Conservation (phyloP, 1,140 invertebrate species). For the Drosophila sulfurigaster region DNA sequence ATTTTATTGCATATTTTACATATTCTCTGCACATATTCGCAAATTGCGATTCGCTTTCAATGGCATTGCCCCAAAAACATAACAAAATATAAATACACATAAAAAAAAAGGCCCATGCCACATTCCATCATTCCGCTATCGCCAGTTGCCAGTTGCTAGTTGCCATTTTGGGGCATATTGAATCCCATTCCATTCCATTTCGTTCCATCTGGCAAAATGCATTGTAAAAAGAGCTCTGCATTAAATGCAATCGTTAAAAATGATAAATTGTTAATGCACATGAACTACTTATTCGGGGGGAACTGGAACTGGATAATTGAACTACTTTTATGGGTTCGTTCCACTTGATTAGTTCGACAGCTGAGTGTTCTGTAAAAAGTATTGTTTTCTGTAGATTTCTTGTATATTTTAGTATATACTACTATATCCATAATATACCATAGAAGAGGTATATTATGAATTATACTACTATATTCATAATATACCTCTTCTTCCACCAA, state of each 20-base stretch:
- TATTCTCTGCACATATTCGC: slow-evolving; percentile 26
- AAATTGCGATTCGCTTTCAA: slow-evolving; percentile 29
- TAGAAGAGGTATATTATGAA: no score
- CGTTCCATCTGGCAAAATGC: slow-evolving; percentile 53
- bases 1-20: slow-evolving; percentile 65
- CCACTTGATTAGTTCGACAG: background rate
- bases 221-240: slow-evolving; percentile 55
- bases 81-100: background rate
- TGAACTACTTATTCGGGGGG: background rate
- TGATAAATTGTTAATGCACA: slow-evolving; percentile 55
- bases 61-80: slow-evolving; percentile 5
- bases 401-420: no score
- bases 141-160: background rate
- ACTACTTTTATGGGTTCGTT: background rate
- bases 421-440: no score
- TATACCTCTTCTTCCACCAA: no score
- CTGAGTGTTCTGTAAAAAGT: background rate
- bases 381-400: no score
- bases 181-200: slow-evolving; percentile 35
- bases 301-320: slow-evolving; percentile 12
- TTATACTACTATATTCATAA: no score
- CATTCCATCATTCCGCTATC: slow-evolving; percentile 5
- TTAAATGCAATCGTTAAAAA: slow-evolving; percentile 77
- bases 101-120: slow-evolving; percentile 5
- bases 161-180: background rate